Conservation (phyloP, 2,113 vertebrate species). For the Actinemys pallida region DNA sequence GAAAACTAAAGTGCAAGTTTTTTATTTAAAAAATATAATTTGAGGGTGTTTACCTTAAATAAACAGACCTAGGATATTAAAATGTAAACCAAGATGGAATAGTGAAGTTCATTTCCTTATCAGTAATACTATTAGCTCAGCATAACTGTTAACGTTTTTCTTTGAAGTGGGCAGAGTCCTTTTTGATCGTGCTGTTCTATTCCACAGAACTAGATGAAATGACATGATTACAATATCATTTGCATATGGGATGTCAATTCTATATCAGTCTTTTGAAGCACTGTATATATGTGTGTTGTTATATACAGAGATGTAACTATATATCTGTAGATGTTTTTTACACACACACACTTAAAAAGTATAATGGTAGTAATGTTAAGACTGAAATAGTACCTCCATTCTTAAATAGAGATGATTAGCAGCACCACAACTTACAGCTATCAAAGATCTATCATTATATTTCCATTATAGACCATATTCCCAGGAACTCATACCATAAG, state of each 20-base stretch:
- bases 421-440: accelerated
- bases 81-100: neutral
- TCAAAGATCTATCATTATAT: accelerated
- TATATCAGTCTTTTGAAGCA: neutral
- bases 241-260: neutral
- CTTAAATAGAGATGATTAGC: neutral
- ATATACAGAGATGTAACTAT: neutral
- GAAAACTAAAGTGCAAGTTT: conserved; percentile 19
- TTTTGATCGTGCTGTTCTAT: neutral
- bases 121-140: neutral
- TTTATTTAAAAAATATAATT: conserved; percentile 14
- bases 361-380: neutral
- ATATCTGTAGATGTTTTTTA: neutral
- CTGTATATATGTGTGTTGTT: neutral
- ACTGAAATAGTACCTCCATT: neutral
- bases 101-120: conserved; percentile 17
- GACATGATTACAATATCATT: neutral
- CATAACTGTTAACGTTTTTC: conserved; percentile 5
- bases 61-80: conserved; percentile 20
- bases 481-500: neutral
- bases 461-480: neutral
- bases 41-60: conserved; percentile 44
- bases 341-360: neutral
- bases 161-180: conserved; percentile 5
- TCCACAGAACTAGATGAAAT: neutral